Conservation (phyloP, 2,888 invertebrate genomes). For the Balanococcus diminutus region DNA sequence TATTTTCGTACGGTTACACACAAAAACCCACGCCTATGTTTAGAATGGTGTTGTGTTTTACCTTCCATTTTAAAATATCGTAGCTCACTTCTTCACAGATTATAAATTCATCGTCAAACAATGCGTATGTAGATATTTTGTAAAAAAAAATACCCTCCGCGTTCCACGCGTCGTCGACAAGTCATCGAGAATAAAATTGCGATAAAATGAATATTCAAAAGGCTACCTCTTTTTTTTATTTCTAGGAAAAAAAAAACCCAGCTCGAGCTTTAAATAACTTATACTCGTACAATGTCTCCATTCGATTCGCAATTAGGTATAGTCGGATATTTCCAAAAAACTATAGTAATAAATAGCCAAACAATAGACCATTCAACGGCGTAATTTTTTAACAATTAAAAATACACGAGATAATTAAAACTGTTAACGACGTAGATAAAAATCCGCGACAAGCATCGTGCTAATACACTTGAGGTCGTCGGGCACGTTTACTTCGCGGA, state of each 20-base stretch:
- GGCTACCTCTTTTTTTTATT: neutral
- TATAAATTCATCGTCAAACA: slow-evolving; percentile 12
- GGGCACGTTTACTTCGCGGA: slow-evolving; percentile 16
- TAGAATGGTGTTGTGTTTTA: neutral
- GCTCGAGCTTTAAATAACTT: neutral
- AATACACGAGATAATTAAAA: slow-evolving; percentile 5
- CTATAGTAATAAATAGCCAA: neutral
- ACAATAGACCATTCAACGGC: slow-evolving; percentile 6
- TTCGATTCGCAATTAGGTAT: neutral
- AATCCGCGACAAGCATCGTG: neutral
- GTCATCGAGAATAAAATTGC: neutral
- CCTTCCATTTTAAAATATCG: slow-evolving; percentile 2
- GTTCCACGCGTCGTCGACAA: neutral
- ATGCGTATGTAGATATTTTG: neutral
- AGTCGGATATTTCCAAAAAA: neutral
- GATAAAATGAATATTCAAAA: slow-evolving; percentile 13
- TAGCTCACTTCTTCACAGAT: neutral
- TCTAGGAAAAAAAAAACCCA: neutral
- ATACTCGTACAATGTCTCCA: neutral
- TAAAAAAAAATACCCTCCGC: neutral
- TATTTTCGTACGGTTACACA: neutral
- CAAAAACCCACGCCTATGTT: slow-evolving; percentile 3
- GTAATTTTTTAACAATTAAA: neutral
- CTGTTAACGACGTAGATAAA: slow-evolving; percentile 12
- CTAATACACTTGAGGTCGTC: neutral